A percentile compares a stretch with the other conserved stretches of the same genome.
phyloP scores from a whole-genome alignment of 2,888 invertebrate genomes.

The Folsomia candida region DNA sequence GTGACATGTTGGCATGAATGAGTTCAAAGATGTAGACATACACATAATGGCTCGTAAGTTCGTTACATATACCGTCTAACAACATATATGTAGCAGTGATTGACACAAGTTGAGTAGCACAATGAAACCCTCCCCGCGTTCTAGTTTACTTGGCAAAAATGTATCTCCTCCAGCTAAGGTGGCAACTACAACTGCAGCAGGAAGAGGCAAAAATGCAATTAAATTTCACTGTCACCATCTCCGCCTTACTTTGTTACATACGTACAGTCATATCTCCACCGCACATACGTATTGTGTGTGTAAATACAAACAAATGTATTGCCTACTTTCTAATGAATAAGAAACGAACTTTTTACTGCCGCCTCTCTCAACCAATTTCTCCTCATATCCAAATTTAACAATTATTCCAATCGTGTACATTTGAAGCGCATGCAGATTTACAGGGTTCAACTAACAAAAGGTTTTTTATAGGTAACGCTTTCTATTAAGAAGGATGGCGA shows the following conservation, averaged over 20 bases:
- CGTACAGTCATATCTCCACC: no score
- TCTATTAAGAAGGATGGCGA: conserved; percentile 58
- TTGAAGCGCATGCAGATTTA: no score
- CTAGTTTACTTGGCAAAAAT: no score
- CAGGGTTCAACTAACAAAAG: not conserved
- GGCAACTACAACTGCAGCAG: not conserved
- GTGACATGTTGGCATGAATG: not conserved
- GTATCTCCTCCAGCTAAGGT: not conserved
- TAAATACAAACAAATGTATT: no score
- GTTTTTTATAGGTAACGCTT: conserved; percentile 55
- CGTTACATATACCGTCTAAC: no score
- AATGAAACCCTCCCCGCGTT: no score
- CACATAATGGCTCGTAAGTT: not conserved
- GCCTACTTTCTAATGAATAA: not conserved
- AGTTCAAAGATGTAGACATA: not conserved
- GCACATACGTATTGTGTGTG: no score
- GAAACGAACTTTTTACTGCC: not conserved
- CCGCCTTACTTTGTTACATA: no score
- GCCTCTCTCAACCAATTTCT: not conserved
- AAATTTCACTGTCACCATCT: not conserved
- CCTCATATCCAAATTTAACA: not conserved
- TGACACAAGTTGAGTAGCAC: not conserved
- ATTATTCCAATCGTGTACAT: not conserved
- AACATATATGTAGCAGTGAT: not conserved
- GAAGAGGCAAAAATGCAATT: not conserved